Conservation (phyloP, 1,140 invertebrate species). For the Rhagoletis pomonella region DNA sequence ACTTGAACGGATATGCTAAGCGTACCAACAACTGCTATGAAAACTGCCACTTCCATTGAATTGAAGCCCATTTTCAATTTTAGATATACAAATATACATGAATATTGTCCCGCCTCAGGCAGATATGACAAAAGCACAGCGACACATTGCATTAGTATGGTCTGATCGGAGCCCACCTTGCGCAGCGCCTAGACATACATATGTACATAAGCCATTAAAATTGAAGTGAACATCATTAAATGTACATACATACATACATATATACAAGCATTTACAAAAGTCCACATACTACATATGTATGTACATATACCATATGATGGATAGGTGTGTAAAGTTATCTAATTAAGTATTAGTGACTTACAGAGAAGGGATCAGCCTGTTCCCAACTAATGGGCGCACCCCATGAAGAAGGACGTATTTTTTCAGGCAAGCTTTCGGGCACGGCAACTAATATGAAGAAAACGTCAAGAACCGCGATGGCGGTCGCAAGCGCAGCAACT, state of each 20-base stretch:
- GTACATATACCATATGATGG: neutral
- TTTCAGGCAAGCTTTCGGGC: constrained; percentile 97
- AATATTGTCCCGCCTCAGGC: constrained; percentile 99
- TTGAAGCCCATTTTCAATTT: constrained; percentile 98
- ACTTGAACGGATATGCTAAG: constrained; percentile 97
- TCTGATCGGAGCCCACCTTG: constrained; percentile 96
- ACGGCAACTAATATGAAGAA: constrained; percentile 99
- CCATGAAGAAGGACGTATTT: constrained; percentile 86
- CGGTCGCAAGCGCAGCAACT: constrained; percentile 96
- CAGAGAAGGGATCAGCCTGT: constrained; percentile 97
- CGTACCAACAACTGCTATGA: constrained; percentile 97
- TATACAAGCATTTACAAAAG: neutral
- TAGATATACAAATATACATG: constrained; percentile 99
- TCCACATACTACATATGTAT: neutral
- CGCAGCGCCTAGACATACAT: constrained; percentile 80
- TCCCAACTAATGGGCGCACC: constrained; percentile 94
- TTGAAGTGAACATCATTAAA: neutral
- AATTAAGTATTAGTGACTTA: constrained; percentile 72
- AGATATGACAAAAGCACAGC: constrained; percentile 98
- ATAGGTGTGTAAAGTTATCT: neutral
- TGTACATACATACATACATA: neutral
- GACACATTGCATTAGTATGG: constrained; percentile 96
- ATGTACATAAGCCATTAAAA: neutral
- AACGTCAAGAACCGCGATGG: constrained; percentile 96
- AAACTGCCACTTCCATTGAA: constrained; percentile 95